These are phyloP conservation scores for Zaprionus ghesquierei DNA, from an alignment of 1,140 invertebrate genomes.

Conservation along the genomic window DNA sequence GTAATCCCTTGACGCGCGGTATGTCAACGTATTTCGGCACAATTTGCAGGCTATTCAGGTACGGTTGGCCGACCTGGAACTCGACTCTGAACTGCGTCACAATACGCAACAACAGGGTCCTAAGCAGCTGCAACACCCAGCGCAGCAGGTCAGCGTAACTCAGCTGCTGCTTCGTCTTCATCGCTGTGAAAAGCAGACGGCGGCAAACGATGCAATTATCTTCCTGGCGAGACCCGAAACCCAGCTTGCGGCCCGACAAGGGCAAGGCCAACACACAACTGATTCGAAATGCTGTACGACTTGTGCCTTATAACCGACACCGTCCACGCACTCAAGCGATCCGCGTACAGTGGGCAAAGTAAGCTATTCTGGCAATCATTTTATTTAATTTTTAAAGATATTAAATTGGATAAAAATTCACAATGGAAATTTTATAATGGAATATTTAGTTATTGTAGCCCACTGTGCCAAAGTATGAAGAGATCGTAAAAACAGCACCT, in stretches of 20 bases:
- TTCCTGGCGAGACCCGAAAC: slow-evolving; percentile 3
- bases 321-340: neutral
- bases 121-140: slow-evolving; percentile 40
- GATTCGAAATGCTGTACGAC: slow-evolving; percentile 55
- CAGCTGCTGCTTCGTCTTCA: slow-evolving; percentile 31
- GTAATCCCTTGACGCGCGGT: slow-evolving; percentile 82
- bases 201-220: neutral
- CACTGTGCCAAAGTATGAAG: slow-evolving; percentile 1
- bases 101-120: slow-evolving; percentile 30
- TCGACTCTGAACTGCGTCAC: slow-evolving; percentile 16
- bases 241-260: slow-evolving; percentile 43
- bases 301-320: slow-evolving; percentile 56
- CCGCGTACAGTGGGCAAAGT: neutral
- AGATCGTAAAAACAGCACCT: neutral
- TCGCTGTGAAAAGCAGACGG: slow-evolving; percentile 2
- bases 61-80: slow-evolving; percentile 1
- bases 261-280: slow-evolving; percentile 59
- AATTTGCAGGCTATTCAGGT: slow-evolving; percentile 9
- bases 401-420: neutral
- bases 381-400: neutral
- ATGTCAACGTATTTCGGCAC: slow-evolving; percentile 54
- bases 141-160: slow-evolving; percentile 28
- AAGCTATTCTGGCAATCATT: neutral
- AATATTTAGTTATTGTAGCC: neutral
- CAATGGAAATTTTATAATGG: neutral